Evolutionary conservation across 2,888 invertebrate species (phyloP), one percentile per base, ranked within the genome.

Genomic region (Abscondita cerata): DNA sequence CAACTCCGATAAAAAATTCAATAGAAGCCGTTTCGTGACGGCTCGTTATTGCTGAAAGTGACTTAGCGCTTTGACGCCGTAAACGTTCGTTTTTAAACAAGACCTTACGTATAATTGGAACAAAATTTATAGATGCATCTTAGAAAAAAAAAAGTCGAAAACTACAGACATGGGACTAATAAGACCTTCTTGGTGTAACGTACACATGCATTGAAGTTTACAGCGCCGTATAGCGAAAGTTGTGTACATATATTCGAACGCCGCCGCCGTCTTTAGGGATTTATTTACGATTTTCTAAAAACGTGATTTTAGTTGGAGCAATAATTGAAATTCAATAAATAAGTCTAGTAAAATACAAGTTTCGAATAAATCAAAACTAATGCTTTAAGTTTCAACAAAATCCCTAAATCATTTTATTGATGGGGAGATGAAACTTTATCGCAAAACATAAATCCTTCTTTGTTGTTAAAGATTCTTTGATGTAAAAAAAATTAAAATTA

Each of bases 1-100:
- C 64, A 64, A 64, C 59, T 64, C 64, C 64, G 54, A 64, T 63
- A 63, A 64, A 64, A 64, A 64, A 64, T 64, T 64, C 64, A 60
- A 64, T 64, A 59, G 59, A 52, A 59, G 55, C 54, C 54, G 55
- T 55, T 46, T 48, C 48, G 60, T 55, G 60, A 60, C 56, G 60
- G 52, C 60, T 64, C 60, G 64, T 64, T 64, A 64, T 60, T 4
- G 48, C 60, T 41, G 36, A 41, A 56, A 58, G 55, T 59, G 64
- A 64, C 64, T 64, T 64, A 60, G 47, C 60, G 60, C 64, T 56
- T 46, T 56, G 47, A 20, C 56, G 53, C 51, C 36, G 36, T 57
- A 58, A 52, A 36, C 46, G 33, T 44, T 41, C 46, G 9, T 18
- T 48, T 34, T 18, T 31, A 31, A 52, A 52, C 55, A 33, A 50